phyloP scores from a whole-genome alignment of 2,113 vertebrate genomes.

The Labrus mixtus region DNA sequence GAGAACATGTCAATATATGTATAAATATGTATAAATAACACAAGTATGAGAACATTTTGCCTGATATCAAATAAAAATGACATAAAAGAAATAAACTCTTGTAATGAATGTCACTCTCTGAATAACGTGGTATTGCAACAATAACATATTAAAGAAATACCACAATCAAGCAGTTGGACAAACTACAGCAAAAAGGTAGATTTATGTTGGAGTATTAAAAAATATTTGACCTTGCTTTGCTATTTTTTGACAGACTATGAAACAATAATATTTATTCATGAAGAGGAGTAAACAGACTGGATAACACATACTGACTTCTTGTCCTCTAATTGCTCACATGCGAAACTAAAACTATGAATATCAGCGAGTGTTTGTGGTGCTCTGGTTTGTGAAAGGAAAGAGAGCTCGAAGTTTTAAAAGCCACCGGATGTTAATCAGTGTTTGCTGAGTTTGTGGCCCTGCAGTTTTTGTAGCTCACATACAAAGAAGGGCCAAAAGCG shows the following conservation, averaged over 20 bases:
- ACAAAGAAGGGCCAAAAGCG: background rate
- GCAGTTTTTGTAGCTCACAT: background rate
- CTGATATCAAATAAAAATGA: too few relatives aligned
- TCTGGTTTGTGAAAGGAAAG: background rate
- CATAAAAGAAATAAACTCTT: too few relatives aligned
- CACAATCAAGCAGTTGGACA: too few relatives aligned
- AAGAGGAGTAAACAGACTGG: background rate
- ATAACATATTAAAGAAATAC: too few relatives aligned
- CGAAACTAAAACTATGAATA: background rate
- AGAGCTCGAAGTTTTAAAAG: background rate
- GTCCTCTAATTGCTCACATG: background rate
- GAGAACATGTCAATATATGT: too few relatives aligned
- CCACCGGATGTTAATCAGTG: background rate
- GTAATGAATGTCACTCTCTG: too few relatives aligned
- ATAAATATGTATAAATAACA: too few relatives aligned
- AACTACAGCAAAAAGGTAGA: too few relatives aligned
- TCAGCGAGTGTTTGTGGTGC: background rate
- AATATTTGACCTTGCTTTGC: too few relatives aligned
- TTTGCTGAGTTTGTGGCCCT: background rate
- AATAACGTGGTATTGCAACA: too few relatives aligned
- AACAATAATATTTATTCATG: background rate
- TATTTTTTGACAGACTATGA: background rate
- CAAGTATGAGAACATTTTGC: too few relatives aligned
- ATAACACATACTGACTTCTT: background rate
- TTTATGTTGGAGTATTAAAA: too few relatives aligned